These are phyloP conservation scores for Orussus abietinus DNA, from an alignment of 1,140 invertebrate species.

Conservation along the genomic window DNA sequence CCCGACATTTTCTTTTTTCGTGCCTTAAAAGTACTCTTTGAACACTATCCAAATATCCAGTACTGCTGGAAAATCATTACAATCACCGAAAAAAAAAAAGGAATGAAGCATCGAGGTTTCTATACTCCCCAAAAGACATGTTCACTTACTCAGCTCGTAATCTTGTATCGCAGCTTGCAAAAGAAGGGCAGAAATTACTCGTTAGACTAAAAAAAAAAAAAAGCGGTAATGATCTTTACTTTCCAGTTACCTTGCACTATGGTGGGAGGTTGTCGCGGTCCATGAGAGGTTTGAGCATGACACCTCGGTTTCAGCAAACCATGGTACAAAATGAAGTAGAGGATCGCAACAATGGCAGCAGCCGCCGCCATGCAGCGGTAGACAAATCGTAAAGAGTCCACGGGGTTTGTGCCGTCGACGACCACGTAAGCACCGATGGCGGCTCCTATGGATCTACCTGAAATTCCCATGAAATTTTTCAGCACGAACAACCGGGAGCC, in stretches of 20 bases:
- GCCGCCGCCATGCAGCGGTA: slow-evolving; percentile 61
- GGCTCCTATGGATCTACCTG: slow-evolving; percentile 65
- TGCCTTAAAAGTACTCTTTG: too few species aligned
- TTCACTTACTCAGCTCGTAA: slow-evolving; percentile 32
- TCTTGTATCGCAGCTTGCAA: slow-evolving; percentile 34
- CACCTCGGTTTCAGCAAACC: slow-evolving; percentile 67
- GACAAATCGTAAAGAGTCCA: slow-evolving; percentile 44
- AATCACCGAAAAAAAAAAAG: slow-evolving; percentile 7
- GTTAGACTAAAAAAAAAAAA: too few species aligned
- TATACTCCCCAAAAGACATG: too few species aligned
- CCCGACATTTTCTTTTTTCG: too few species aligned
- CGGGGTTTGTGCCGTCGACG: slow-evolving; percentile 34
- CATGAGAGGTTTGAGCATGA: slow-evolving; percentile 59
- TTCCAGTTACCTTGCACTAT: slow-evolving; percentile 46
- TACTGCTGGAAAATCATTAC: slow-evolving; percentile 7
- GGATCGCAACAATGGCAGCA: slow-evolving; percentile 58
- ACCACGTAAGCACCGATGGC: slow-evolving; percentile 58
- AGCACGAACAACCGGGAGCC: too few species aligned
- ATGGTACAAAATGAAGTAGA: slow-evolving; percentile 70
- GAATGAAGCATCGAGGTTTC: too few species aligned
- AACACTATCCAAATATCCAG: background rate
- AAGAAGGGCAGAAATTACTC: slow-evolving; percentile 13
- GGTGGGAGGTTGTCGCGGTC: slow-evolving; percentile 51
- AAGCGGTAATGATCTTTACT: slow-evolving; percentile 1
- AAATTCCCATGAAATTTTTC: too few species aligned